Evolutionary conservation across 1,140 invertebrate species (phyloP), one percentile per base, ranked within the genome.

Genomic region (Ceratosolen solmsi): DNA sequence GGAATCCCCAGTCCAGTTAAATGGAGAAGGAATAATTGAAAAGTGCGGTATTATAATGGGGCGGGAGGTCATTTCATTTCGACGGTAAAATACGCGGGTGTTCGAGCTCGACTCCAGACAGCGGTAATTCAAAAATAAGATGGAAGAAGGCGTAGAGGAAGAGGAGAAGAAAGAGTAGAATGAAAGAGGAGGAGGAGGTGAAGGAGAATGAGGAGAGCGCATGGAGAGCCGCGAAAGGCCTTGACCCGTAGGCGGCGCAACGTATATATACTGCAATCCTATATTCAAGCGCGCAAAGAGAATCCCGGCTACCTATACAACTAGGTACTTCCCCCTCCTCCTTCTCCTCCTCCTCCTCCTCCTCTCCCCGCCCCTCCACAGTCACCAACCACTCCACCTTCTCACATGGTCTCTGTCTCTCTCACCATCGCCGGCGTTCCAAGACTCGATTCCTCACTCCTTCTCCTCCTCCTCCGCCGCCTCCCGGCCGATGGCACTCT

Each of bases 171-270:
- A 38, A 4, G 33, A 15, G 33, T 4, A n/a, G n/a, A n/a, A n/a
- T n/a, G 33, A 38, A 38, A 4, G 17, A 20, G 15, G 33, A 2
- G 27, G 27, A 8, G n/a, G 33, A 20, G 65, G 33, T 68, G 65
- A 22, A 15, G n/a, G 9, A 49, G 58, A n/a, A 27, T 27, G 41
- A 65, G 63, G 58, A 36, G 65, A 68, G 27, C n/a, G 27, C 17
- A 25, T 0, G 36, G 74, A 65, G 60, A 78, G 65, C 77, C 58
- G 68, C 54, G 51, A 65, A 80, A 80, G 79, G 70, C 79, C 79
- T 80, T 80, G 79, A 80, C 79, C 79, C 79, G 79, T 27, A 80
- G 54, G n/a, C 58, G n/a, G 77, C 77, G 51, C 38, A 49, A 15
- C 65, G 36, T 25, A 68, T 25, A 68, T 68, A 38, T n/a, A 73